A percentile compares a stretch with the other conserved stretches of the same genome.
These are phyloP conservation scores for Aspidiotus destructor DNA, from an alignment of 2,888 invertebrate species.

Conservation along the genomic window DNA sequence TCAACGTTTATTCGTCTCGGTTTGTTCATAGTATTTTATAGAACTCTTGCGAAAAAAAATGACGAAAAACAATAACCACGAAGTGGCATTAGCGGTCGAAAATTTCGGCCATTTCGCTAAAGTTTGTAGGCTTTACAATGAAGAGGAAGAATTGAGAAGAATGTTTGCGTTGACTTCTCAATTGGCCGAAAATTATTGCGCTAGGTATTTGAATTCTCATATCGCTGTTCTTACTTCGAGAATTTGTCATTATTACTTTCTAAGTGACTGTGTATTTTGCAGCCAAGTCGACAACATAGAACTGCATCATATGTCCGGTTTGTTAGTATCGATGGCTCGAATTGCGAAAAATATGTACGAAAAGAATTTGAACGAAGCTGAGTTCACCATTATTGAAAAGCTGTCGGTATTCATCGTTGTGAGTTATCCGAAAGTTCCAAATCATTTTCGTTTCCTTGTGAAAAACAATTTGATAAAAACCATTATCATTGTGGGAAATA, in stretches of 20 bases:
- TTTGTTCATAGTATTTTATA: not conserved
- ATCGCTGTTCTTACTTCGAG: not conserved
- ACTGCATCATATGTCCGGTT: conserved; percentile 1
- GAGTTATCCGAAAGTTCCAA: conserved; percentile 18
- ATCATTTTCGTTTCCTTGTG: not conserved
- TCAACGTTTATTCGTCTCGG: not conserved
- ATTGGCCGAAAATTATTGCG: conserved; percentile 14
- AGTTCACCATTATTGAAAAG: conserved; percentile 13
- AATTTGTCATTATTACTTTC: not conserved
- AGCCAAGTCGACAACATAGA: conserved; percentile 5
- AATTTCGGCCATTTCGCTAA: conserved; percentile 15
- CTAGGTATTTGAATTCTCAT: not conserved
- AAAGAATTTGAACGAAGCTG: conserved; percentile 9
- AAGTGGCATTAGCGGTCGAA: conserved; percentile 15
- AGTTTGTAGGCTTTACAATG: conserved; percentile 6
- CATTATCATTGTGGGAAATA: conserved; percentile 5
- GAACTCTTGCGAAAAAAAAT: not conserved
- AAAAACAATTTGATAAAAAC: conserved; percentile 1
- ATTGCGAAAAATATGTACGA: conserved; percentile 8
- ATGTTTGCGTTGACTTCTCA: conserved; percentile 6
- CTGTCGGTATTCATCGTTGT: not conserved
- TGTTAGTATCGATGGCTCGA: conserved; percentile 8
- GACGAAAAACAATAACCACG: not conserved
- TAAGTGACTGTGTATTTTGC: conserved; percentile 1
- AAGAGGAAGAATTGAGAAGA: not conserved